These are phyloP conservation scores for Scomber colias DNA, from an alignment of 2,113 vertebrate genomes.

Conservation along the genomic window DNA sequence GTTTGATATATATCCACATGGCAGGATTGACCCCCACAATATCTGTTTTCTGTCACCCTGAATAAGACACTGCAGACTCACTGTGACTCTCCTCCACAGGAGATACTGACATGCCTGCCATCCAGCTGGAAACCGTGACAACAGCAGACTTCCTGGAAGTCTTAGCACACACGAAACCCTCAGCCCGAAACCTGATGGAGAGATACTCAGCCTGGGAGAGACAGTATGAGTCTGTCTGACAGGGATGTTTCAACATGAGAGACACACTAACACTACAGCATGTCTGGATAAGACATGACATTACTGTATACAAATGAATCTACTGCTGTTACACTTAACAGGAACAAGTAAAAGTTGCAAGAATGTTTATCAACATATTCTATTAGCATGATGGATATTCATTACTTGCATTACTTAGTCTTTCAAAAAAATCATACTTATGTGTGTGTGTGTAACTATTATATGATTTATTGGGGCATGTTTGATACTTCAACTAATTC, in stretches of 20 bases:
- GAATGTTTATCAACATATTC: too few species aligned
- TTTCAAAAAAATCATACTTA: too few species aligned
- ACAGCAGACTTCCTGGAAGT: slow-evolving; percentile 92
- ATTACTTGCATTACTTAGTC: too few species aligned
- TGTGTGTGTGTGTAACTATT: not conserved
- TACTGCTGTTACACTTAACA: not conserved
- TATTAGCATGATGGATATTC: not conserved
- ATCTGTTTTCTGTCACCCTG: not conserved
- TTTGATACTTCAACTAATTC: not conserved
- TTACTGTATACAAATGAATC: not conserved
- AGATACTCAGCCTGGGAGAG: slow-evolving; percentile 92
- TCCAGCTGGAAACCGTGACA: slow-evolving; percentile 90
- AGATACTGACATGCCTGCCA: slow-evolving; percentile 70
- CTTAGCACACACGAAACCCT: slow-evolving; percentile 92
- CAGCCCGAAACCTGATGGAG: slow-evolving; percentile 88
- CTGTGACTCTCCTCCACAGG: slow-evolving; percentile 60
- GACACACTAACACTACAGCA: not conserved
- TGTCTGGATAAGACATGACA: not conserved
- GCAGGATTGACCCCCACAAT: not conserved
- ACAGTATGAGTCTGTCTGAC: slow-evolving; percentile 92
- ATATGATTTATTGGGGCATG: not conserved
- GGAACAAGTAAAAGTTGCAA: too few species aligned
- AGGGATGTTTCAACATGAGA: not conserved
- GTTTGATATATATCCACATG: not conserved
- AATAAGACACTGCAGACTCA: not conserved